These are phyloP conservation scores for Rynchops niger DNA, from an alignment of 2,113 vertebrate species.

Conservation along the genomic window DNA sequence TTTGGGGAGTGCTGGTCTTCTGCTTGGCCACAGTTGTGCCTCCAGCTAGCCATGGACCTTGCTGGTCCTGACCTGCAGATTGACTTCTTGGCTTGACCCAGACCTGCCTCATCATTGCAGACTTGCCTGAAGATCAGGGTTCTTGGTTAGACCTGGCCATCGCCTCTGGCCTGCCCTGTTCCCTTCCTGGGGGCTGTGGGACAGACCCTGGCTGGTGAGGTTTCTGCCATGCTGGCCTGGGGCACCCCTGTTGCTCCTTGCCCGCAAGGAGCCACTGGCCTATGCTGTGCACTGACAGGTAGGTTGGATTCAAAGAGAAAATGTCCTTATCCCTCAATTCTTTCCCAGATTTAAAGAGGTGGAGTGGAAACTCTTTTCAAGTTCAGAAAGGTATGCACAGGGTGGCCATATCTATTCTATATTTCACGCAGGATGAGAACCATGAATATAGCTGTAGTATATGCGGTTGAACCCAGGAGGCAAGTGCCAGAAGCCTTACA, in stretches of 20 bases:
- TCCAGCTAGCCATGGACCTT: not conserved
- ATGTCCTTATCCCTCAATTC: not conserved
- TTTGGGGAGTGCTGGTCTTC: not conserved
- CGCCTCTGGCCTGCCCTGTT: not conserved
- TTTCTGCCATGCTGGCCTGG: not conserved
- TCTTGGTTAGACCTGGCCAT: not conserved
- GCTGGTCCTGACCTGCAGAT: not conserved
- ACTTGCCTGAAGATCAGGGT: not conserved
- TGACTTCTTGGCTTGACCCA: not conserved
- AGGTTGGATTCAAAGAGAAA: not conserved
- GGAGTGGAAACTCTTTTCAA: not conserved
- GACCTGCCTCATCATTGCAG: not conserved
- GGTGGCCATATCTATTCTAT: not conserved
- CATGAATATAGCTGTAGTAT: not conserved
- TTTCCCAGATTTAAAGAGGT: not conserved
- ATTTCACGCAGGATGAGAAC: not conserved
- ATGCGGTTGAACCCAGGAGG: not conserved
- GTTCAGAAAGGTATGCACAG: not conserved
- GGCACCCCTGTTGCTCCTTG: not conserved
- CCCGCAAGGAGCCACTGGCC: not conserved
- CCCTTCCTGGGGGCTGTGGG: not conserved
- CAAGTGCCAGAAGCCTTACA: not conserved
- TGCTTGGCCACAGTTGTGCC: fast-evolving
- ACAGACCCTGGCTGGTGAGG: not conserved
- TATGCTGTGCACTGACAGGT: not conserved